These are phyloP conservation scores for Lates japonicus DNA, from an alignment of 2,797 vertebrate species.

Conservation along the genomic window DNA sequence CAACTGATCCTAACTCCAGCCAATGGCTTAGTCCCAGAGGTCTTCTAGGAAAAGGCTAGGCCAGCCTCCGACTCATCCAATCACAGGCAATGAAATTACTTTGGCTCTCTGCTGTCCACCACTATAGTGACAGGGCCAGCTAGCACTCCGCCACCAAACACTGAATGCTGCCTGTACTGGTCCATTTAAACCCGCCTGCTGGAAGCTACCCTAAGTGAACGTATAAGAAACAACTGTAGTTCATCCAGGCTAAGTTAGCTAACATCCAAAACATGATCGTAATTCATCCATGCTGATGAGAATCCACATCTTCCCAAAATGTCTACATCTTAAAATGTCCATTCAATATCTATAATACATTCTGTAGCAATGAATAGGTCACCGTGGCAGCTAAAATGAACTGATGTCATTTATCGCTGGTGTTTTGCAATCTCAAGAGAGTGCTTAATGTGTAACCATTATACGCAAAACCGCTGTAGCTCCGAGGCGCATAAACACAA, in stretches of 20 bases:
- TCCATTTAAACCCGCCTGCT: conserved; percentile 30
- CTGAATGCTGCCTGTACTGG: conserved; percentile 66
- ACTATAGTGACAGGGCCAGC: conserved; percentile 70
- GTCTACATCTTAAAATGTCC: conserved; percentile 21
- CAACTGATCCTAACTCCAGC: conserved; percentile 72
- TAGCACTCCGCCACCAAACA: conserved; percentile 68
- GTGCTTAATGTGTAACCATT: conserved; percentile 48
- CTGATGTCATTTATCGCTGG: conserved; percentile 37
- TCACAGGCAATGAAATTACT: conserved; percentile 50
- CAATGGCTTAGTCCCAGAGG: conserved; percentile 58
- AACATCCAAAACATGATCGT: conserved; percentile 36
- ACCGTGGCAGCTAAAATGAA: conserved; percentile 42
- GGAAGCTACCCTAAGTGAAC: conserved; percentile 39
- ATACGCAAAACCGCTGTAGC: conserved; percentile 25
- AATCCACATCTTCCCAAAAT: conserved; percentile 44
- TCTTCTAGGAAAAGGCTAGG: conserved; percentile 69
- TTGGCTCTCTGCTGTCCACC: conserved; percentile 76
- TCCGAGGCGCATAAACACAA: conserved; percentile 32
- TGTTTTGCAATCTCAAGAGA: conserved; percentile 44
- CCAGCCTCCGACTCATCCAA: conserved; percentile 58
- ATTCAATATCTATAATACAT: conserved; percentile 31
- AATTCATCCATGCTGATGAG: conserved; percentile 40
- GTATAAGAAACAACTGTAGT: conserved; percentile 48
- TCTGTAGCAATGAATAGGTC: conserved; percentile 48
- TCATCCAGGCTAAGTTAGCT: conserved; percentile 37